These are phyloP conservation scores for Crotalus viridis DNA, from an alignment of 2,113 vertebrate genomes.

Conservation along the genomic window DNA sequence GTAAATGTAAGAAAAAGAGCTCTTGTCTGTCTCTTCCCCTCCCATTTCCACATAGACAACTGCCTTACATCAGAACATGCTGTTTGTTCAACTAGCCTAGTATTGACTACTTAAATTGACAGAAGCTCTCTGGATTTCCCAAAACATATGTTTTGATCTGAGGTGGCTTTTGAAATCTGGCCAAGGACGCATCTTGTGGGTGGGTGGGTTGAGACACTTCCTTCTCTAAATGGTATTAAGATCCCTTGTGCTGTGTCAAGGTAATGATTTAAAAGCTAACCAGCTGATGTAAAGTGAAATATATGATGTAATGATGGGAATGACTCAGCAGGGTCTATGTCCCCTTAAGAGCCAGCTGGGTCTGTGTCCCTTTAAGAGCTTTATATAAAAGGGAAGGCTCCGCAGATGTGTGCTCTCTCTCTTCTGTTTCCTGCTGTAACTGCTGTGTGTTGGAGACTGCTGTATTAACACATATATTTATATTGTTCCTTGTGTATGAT, in stretches of 20 bases:
- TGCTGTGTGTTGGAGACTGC: too few species aligned
- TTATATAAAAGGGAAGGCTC: too few species aligned
- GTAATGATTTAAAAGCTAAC: too few species aligned
- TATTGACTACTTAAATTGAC: neutral
- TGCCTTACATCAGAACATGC: neutral
- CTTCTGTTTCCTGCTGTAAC: too few species aligned
- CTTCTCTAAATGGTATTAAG: neutral
- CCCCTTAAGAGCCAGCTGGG: too few species aligned
- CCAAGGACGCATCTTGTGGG: neutral
- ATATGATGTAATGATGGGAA: too few species aligned
- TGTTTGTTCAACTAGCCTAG: neutral
- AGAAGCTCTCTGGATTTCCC: neutral
- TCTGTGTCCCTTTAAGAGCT: too few species aligned
- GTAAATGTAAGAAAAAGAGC: neutral
- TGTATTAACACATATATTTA: too few species aligned
- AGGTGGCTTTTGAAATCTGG: neutral
- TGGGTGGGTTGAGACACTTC: neutral
- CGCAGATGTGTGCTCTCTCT: too few species aligned
- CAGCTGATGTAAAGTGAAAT: too few species aligned
- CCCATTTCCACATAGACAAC: neutral
- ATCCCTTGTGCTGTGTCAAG: neutral
- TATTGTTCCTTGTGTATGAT: too few species aligned
- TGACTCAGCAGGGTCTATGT: too few species aligned
- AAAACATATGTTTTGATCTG: neutral
- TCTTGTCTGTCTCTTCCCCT: accelerated